Evolutionary conservation across 2,113 vertebrate genomes (phyloP), one percentile per base, ranked within the genome.

Genomic region (Beaufortia kweichowensis): DNA sequence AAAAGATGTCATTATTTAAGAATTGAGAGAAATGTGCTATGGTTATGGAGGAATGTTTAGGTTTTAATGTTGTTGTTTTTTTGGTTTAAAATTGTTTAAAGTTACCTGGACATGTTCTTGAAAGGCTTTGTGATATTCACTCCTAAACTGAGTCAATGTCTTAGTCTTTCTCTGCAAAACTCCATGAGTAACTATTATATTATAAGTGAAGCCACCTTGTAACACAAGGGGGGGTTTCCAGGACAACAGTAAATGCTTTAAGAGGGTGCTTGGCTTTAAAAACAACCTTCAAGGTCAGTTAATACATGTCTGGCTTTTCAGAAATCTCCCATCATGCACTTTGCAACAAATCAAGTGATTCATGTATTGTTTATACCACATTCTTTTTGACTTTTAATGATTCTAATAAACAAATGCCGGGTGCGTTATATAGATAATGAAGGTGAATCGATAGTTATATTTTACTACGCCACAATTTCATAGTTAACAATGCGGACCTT

Each of bases 211-310:
- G 7, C 66, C 83, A 80, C 83, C 78, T 79, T 82, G 43, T 77
- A 81, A 84, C 59, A 87, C 62, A 86, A 81, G 87, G 84, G 87
- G 75, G 78, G 70, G 86, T 91, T 90, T 82, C 87, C 82, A 89
- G 79, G 87, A 87, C 81, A 55, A 91, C 80, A 81, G 75, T 88
- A 88, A 90, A 89, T 85, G 86, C 87, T 85, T 88, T 84, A 86
- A 86, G 84, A 87, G 0, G 80, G 81, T 83, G 85, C 23, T 87
- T 86, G 83, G 84, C 77, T 82, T 84, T 82, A 88, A 86, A 84
- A 76, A 84, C 15, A 64, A 81, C 46, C 60, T 59, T 84, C 84
- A 88, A 90, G 89, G 88, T 90, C 89, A 82, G 87, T 84, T 89
- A 85, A 11, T 26, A 31, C 78, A 75, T 79, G 39, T 69, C 62